Conservation (phyloP, 2,888 invertebrate genomes). For the Rhodophaea formosa region DNA sequence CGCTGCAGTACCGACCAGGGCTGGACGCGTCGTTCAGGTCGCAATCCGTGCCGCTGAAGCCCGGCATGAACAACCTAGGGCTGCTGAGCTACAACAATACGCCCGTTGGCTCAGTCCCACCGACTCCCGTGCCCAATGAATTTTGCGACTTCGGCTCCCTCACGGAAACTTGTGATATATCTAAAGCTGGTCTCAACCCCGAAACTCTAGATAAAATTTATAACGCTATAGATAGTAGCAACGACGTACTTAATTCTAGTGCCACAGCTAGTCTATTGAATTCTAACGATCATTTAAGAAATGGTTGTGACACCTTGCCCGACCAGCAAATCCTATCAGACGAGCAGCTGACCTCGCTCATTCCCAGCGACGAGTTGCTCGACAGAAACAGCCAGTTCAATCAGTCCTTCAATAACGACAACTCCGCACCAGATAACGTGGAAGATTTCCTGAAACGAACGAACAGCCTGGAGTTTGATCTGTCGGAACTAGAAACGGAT, state of each 20-base stretch:
- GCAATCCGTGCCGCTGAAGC: slow-evolving; percentile 89
- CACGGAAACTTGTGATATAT: slow-evolving; percentile 79
- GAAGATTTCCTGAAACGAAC: slow-evolving; percentile 71
- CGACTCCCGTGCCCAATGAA: slow-evolving; percentile 86
- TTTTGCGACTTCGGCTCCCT: slow-evolving; percentile 86
- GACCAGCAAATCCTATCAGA: slow-evolving; percentile 64
- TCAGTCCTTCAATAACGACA: slow-evolving; percentile 54
- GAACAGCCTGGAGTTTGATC: slow-evolving; percentile 70
- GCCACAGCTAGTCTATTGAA: slow-evolving; percentile 53
- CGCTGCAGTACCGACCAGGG: slow-evolving; percentile 59
- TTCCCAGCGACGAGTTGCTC: slow-evolving; percentile 63
- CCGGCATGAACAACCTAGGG: slow-evolving; percentile 71
- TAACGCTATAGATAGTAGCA: slow-evolving; percentile 81
- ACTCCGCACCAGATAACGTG: slow-evolving; percentile 54
- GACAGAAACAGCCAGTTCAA: slow-evolving; percentile 57
- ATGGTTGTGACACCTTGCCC: slow-evolving; percentile 64
- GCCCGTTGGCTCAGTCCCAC: slow-evolving; percentile 84
- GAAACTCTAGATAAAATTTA: slow-evolving; percentile 85
- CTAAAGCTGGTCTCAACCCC: slow-evolving; percentile 74
- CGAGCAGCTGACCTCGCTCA: slow-evolving; percentile 64
- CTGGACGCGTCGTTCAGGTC: slow-evolving; percentile 81
- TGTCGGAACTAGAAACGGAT: slow-evolving; percentile 61
- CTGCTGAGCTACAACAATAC: slow-evolving; percentile 74
- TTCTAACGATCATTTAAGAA: slow-evolving; percentile 55
- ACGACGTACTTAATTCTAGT: slow-evolving; percentile 62